phyloP scores from a whole-genome alignment of 2,888 invertebrate genomes.

The Syrista parreyssii region DNA sequence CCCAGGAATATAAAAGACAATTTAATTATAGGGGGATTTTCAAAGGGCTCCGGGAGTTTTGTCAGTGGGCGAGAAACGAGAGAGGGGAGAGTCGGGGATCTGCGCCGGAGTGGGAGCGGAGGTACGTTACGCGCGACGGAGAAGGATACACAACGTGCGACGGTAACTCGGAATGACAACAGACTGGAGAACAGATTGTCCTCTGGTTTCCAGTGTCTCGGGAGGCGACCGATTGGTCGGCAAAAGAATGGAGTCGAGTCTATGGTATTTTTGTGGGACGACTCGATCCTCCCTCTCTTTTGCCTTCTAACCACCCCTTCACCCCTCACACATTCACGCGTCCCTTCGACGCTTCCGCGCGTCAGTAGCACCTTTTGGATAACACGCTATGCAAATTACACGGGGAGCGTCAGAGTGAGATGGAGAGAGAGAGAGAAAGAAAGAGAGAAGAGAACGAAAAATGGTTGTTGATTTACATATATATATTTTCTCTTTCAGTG shows the following conservation, averaged over 20 bases:
- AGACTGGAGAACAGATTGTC: not conserved
- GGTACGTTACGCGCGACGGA: not conserved
- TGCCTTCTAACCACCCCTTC: no score
- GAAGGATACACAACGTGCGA: not conserved
- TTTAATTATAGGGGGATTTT: slow-evolving; percentile 57
- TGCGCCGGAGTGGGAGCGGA: not conserved
- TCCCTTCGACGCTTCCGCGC: not conserved
- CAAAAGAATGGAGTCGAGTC: not conserved
- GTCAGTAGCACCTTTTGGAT: not conserved
- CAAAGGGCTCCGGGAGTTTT: slow-evolving; percentile 28
- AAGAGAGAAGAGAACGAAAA: not conserved
- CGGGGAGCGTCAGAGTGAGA: not conserved
- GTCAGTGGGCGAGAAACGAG: not conserved
- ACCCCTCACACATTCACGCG: no score
- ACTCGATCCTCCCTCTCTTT: not conserved
- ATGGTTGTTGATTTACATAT: not conserved
- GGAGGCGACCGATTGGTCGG: not conserved
- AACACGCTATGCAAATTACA: not conserved
- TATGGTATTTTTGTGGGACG: not conserved
- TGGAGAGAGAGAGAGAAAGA: not conserved
- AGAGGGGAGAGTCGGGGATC: not conserved
- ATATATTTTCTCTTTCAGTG: not conserved
- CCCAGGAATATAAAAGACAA: slow-evolving; percentile 54
- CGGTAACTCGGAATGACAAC: not conserved
- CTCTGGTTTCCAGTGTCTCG: not conserved